Evolutionary conservation across 2,888 invertebrate species (phyloP), one percentile per base, ranked within the genome.

Genomic region (Agrotis exclamationis): DNA sequence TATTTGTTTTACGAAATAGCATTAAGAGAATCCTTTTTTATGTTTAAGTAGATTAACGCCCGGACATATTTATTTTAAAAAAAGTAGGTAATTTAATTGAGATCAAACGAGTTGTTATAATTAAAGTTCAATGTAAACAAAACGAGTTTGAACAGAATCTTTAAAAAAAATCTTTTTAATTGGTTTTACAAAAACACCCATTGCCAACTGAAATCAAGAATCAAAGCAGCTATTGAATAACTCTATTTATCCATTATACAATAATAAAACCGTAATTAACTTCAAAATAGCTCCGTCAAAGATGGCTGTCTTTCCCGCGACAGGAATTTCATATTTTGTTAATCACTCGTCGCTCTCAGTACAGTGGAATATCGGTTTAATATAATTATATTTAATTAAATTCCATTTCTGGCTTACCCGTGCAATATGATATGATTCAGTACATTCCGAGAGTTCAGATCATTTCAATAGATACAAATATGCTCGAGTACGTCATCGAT

Each of bases 381-480:
- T 78, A 85, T 87, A 81, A 88, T 89, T 85, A 83, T 86, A 86
- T 87, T 89, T 89, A 89, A 92, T 91, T 88, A 90, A 90, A 93
- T 92, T 91, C 90, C 87, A 70, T 85, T 82, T 79, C 80, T 72
- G 74, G 57, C 74, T 86, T 86, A 85, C 86, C 80, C 57, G 69
- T 70, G 68, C 68, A 72, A 78, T 71, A 65, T 75, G 70, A 80
- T 85, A 79, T 67, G 76, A 83, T 87, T 85, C 73, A 76, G 78
- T 67, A 82, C 80, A 86, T 89, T 87, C 84, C 83, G 39, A 51
- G 59, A 75, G 53, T 67, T 57, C 28, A 64, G 28, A 45, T 57
- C 28, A 64, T 64, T 76, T 79, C 72, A 68, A 82, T 75, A 70
- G 60, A 66, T 80, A 70, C 65, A 65, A 74, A 82, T 74, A 60